Conservation (phyloP, 2,113 vertebrate genomes). For the Cebidichthys violaceus region DNA sequence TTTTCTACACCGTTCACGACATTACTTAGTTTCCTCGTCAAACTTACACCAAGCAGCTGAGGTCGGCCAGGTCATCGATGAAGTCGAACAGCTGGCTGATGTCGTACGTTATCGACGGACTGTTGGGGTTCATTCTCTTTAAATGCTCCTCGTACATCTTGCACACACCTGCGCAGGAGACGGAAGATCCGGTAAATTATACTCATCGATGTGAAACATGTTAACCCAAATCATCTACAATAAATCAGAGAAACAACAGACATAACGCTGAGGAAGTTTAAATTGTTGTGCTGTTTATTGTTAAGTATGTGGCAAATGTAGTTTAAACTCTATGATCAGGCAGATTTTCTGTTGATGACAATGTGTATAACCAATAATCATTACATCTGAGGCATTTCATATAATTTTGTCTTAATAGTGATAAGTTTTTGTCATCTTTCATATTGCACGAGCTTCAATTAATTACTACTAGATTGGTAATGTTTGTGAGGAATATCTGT, state of each 20-base stretch:
- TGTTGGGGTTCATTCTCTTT: conserved; percentile 99
- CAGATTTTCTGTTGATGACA: background rate
- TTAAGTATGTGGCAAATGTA: background rate
- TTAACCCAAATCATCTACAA: background rate
- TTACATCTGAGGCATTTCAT: background rate
- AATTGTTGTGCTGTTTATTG: background rate
- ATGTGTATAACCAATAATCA: background rate
- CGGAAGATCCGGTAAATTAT: background rate
- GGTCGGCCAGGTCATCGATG: conserved; percentile 98
- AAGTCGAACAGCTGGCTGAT: conserved; percentile 99
- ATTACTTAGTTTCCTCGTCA: background rate
- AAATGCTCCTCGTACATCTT: conserved; percentile 99
- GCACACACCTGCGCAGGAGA: conserved; percentile 88
- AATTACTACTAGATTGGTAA: background rate
- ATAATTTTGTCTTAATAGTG: background rate
- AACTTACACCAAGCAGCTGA: conserved; percentile 99
- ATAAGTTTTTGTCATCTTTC: background rate
- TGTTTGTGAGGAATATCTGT: too few relatives aligned
- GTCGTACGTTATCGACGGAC: conserved; percentile 97
- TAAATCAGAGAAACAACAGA: background rate
- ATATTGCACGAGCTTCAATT: background rate
- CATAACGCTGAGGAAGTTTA: too few relatives aligned
- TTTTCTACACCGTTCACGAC: background rate
- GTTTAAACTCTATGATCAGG: background rate
- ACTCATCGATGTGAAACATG: background rate